Percentiles rank a stretch among this genome's conserved stretches.
Conservation (phyloP, 2,113 vertebrate species). For the Hemiprocne comata region DNA sequence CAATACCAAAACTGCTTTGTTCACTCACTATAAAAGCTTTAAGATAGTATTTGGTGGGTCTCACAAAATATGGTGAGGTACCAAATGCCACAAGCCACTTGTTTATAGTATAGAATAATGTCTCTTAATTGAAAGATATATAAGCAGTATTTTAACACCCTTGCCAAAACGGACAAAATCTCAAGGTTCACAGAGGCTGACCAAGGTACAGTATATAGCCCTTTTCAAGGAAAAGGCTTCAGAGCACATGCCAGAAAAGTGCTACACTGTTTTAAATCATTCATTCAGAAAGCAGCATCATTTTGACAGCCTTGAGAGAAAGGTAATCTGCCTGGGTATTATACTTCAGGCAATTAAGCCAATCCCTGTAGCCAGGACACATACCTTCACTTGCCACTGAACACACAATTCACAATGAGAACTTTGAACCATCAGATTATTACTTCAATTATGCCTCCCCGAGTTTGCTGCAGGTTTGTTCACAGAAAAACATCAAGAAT, state of each 20-base stretch:
- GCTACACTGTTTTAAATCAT: background rate
- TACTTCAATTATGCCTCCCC: background rate
- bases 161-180: background rate
- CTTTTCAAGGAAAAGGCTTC: background rate
- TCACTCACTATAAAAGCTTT: background rate
- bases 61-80: background rate
- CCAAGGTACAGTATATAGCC: fast-evolving
- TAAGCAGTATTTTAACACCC: background rate
- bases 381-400: background rate
- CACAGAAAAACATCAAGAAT: background rate
- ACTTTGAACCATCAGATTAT: background rate
- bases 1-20: background rate
- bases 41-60: background rate
- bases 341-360: background rate
- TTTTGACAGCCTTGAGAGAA: background rate
- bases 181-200: background rate
- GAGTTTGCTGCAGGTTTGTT: background rate
- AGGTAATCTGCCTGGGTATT: background rate
- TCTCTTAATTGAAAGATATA: background rate
- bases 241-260: background rate
- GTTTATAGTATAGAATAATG: background rate
- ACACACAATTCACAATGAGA: background rate
- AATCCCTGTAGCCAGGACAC: background rate
- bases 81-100: background rate
- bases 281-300: background rate